phyloP scores from a whole-genome alignment of 2,113 vertebrate genomes.

The Tenebrosternarchus preto region DNA sequence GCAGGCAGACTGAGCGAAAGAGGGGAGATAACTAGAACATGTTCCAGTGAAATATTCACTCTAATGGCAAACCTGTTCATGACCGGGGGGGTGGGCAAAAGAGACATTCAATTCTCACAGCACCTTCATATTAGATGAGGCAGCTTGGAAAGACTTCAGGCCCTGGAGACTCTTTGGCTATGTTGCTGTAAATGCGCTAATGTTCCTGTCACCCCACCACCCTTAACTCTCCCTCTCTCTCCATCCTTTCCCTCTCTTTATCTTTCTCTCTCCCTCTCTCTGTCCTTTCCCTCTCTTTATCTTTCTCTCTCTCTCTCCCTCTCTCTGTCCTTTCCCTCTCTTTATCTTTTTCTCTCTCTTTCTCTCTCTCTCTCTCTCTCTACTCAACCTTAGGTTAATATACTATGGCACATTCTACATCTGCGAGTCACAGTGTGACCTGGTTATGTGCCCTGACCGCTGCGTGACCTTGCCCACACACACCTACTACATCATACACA shows the following conservation, averaged over 20 bases:
- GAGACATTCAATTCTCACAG: constrained; percentile 48
- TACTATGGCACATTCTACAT: constrained; percentile 75
- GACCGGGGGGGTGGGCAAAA: constrained; percentile 44
- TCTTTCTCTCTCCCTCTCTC: not conserved
- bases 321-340: not conserved
- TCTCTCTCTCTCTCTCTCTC: constrained; percentile 49
- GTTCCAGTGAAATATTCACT: constrained; percentile 14
- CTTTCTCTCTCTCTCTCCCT: not conserved
- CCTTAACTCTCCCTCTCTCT: not conserved
- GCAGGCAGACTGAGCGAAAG: not conserved
- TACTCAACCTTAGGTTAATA: constrained; percentile 74
- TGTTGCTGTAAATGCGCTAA: constrained; percentile 74
- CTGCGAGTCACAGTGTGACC: constrained; percentile 71
- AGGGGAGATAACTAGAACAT: not conserved
- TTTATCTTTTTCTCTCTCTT: constrained; percentile 33
- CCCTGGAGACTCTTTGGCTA: constrained; percentile 58
- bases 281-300: not conserved
- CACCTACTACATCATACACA: constrained; percentile 41
- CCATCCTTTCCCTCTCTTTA: not conserved
- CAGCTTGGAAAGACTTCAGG: constrained; percentile 60
- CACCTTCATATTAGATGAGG: constrained; percentile 72
- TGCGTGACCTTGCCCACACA: constrained; percentile 61
- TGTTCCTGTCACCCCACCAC: constrained; percentile 48
- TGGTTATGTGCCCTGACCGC: constrained; percentile 72
- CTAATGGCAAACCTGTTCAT: not conserved